phyloP scores from a whole-genome alignment of 2,113 vertebrate genomes.

The Anarrhichthys ocellatus region DNA sequence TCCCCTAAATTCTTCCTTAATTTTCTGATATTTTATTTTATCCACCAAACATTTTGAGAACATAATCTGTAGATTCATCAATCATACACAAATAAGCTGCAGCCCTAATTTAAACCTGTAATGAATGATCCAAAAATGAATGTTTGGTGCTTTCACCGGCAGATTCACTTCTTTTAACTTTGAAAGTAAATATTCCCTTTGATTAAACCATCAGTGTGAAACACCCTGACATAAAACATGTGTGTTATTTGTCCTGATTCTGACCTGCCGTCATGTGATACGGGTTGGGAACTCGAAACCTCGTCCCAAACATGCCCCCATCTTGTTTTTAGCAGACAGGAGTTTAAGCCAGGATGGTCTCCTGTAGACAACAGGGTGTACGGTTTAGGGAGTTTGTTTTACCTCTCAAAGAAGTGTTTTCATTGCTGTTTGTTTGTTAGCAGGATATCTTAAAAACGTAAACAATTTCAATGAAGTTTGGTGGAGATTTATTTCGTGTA shows the following conservation, averaged over 20 bases:
- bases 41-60: neutral
- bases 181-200: slow-evolving; percentile 1
- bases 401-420: neutral
- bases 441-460: neutral
- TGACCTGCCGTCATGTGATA: neutral
- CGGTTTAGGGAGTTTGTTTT: neutral
- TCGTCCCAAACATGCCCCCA: neutral
- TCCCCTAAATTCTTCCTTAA: neutral
- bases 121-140: slow-evolving; percentile 8
- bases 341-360: neutral
- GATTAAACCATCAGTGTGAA: slow-evolving; percentile 15
- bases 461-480: neutral
- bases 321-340: neutral
- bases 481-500: neutral
- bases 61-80: slow-evolving; percentile 18
- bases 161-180: slow-evolving; percentile 5
- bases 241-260: neutral
- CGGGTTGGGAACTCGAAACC: neutral
- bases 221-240: neutral
- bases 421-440: neutral
- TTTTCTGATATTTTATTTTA: slow-evolving; percentile 26
- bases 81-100: slow-evolving; percentile 22
- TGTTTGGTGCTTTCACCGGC: neutral
- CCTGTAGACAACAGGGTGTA: neutral
- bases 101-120: slow-evolving; percentile 22